These are phyloP conservation scores for Cabera pusaria DNA, from an alignment of 2,888 invertebrate species.

Conservation along the genomic window DNA sequence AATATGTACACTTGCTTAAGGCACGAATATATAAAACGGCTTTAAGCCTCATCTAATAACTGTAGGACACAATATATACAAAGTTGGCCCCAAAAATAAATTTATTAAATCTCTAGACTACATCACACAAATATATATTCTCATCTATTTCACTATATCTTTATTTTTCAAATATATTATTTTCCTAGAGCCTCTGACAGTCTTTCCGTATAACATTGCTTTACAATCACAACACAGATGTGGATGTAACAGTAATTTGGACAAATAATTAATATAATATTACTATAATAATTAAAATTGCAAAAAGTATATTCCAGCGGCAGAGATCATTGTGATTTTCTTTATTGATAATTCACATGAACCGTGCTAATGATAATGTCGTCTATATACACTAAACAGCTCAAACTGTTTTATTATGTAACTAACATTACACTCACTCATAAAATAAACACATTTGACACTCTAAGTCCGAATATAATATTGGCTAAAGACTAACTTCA, in stretches of 20 bases:
- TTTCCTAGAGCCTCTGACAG: constrained; percentile 66
- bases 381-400: constrained; percentile 47
- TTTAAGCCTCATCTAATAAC: constrained; percentile 57
- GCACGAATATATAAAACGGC: constrained; percentile 71
- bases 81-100: constrained; percentile 70
- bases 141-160: constrained; percentile 29
- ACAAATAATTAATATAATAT: constrained; percentile 27
- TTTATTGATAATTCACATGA: constrained; percentile 11
- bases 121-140: constrained; percentile 37
- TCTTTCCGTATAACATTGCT: constrained; percentile 67
- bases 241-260: constrained; percentile 37
- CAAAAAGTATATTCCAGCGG: constrained; percentile 11
- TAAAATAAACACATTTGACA: constrained; percentile 25
- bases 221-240: constrained; percentile 62
- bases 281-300: constrained; percentile 26
- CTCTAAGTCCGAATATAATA: constrained; percentile 26
- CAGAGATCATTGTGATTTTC: constrained; percentile 18
- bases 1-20: constrained; percentile 70
- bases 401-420: constrained; percentile 24
- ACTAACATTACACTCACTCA: constrained; percentile 31
- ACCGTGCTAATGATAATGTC: constrained; percentile 33
- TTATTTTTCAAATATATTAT: constrained; percentile 45
- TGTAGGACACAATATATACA: constrained; percentile 57
- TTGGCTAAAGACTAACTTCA: constrained; percentile 31
- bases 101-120: constrained; percentile 31